Base-by-base conservation (phyloP, 2,797 vertebrate species). In the Mico argentatus region DNA sequence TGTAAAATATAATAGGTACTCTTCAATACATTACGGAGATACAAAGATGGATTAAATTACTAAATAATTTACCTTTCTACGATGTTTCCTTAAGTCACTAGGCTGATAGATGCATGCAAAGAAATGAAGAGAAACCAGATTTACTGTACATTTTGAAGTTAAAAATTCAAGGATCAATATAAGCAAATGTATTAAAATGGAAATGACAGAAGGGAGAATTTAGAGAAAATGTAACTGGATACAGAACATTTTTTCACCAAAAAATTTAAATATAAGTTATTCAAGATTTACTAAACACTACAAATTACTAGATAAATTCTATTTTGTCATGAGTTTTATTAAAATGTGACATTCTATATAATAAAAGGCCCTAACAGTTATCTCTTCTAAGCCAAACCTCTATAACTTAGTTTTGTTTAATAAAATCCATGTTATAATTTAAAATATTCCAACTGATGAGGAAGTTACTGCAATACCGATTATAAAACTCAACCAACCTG, bases 81-180 rank as follows among this genome's bases (percentile, higher is more conserved):
- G 99, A 96, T 99, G 99, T 98, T 99, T 99, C 99, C 99, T 99
- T 99, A 99, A 99, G 99, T 99, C 99, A 98, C 99, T 99, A 99
- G 99, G 99, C 99, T 99, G 99, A 99, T 3, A 99, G 99, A 99
- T 98, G 99, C 99, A 95, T 99, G 99, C 98, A 99, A 99, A 99
- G 98, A 98, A 98, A 99, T 97, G 94, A 98, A 98, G 94, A 98
- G 97, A 99, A 91, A 96, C 90, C 95, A 88, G 98, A 92, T 98
- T 98, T 98, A 98, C 94, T 98, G 96, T 46, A 86, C 93, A 96
- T 88, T 97, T 15, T 13, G 96, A 15, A 97, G 84, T 75, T 95
- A 84, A 88, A 90, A 88, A 73, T 41, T 33, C 93, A 95, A 98
- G 59, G 88, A 96, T 79, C 80, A 91, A 27, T 33, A 96, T 52